Conservation (phyloP, 2,888 invertebrate species). For the Willowsia nigromaculata region DNA sequence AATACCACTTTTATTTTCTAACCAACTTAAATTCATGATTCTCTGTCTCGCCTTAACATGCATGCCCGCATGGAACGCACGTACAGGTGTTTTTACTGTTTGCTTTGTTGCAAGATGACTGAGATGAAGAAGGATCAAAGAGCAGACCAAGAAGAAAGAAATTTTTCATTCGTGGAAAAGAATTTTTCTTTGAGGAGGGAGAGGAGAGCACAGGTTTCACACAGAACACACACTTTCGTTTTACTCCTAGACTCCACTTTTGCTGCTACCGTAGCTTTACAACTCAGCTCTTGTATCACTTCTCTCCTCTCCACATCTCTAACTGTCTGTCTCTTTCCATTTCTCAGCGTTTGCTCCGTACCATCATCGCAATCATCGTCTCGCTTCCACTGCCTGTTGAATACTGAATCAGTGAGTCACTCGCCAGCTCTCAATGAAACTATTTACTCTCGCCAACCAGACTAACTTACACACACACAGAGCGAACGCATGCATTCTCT, state of each 20-base stretch:
- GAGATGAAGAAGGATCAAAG: constrained; percentile 1
- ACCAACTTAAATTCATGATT: not conserved
- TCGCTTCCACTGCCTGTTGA: constrained; percentile 1
- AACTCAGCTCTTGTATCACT: not conserved
- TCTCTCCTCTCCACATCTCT: not conserved
- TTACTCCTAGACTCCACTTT: not conserved
- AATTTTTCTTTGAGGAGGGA: not conserved
- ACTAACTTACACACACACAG: not conserved
- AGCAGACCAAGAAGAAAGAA: not conserved
- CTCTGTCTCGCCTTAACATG: not conserved
- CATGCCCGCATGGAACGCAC: not conserved
- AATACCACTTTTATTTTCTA: not conserved
- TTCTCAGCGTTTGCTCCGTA: not conserved
- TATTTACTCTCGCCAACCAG: constrained; percentile 43
- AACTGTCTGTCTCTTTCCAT: constrained; percentile 24
- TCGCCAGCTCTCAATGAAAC: constrained; percentile 31
- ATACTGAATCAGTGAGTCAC: constrained; percentile 45
- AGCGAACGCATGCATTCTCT: not conserved
- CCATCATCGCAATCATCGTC: not conserved
- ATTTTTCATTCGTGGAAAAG: not conserved
- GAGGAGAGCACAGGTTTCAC: not conserved
- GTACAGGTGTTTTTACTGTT: not conserved
- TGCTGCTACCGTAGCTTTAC: not conserved
- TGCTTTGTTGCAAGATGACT: not conserved
- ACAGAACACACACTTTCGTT: not conserved